These are phyloP conservation scores for Drosophila pseudoananassae DNA, from an alignment of 1,140 invertebrate species.

Conservation along the genomic window DNA sequence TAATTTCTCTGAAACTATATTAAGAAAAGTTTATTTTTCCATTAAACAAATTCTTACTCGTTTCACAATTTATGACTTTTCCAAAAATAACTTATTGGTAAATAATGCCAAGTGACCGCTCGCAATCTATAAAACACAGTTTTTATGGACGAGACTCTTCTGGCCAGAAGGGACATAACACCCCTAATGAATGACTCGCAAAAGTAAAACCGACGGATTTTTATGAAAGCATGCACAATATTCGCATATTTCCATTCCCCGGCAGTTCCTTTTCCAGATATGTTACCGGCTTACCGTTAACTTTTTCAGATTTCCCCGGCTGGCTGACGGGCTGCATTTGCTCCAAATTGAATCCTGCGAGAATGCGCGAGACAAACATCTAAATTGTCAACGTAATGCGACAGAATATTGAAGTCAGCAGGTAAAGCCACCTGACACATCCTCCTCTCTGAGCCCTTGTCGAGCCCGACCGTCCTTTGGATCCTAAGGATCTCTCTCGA, in stretches of 20 bases:
- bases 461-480: no score
- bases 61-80: not conserved
- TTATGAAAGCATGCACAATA: conserved; percentile 34
- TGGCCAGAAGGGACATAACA: conserved; percentile 49
- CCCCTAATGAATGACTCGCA: conserved; percentile 60
- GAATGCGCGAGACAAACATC: conserved; percentile 80
- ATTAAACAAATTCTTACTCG: not conserved
- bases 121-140: conserved; percentile 13
- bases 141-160: conserved; percentile 10
- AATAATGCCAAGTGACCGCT: not conserved
- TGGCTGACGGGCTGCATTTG: conserved; percentile 59
- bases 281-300: conserved; percentile 37
- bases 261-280: conserved; percentile 6
- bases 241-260: not conserved
- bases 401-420: conserved; percentile 82
- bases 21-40: not conserved
- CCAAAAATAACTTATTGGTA: not conserved
- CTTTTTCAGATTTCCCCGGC: conserved; percentile 62
- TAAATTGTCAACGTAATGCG: conserved; percentile 82
- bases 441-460: conserved; percentile 3
- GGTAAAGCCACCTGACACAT: conserved; percentile 53
- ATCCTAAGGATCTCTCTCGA: not conserved
- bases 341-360: conserved; percentile 72
- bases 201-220: conserved; percentile 43
- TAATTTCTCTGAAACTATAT: no score